These are phyloP conservation scores for Phoeniculus purpureus DNA, from an alignment of 2,797 vertebrate species.

Conservation along the genomic window DNA sequence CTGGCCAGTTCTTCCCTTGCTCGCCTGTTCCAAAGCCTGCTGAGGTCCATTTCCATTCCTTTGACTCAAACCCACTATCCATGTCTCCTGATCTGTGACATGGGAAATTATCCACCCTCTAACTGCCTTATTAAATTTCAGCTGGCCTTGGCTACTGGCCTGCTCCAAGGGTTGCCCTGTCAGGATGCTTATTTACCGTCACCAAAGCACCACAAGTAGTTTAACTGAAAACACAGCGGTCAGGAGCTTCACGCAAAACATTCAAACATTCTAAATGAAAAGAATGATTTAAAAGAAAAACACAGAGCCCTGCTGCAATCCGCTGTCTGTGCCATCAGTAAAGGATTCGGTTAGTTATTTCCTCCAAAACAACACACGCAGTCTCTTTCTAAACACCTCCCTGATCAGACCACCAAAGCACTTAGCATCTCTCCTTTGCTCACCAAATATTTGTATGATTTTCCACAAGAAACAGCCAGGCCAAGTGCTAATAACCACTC, in stretches of 20 bases:
- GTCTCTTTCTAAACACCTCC: constrained; percentile 66
- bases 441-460: constrained; percentile 80
- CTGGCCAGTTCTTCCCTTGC: neutral
- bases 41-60: neutral
- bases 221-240: neutral
- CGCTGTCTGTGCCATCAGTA: constrained; percentile 13
- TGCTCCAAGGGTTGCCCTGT: constrained; percentile 19
- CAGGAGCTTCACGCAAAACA: neutral
- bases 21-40: neutral
- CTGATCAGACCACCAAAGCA: constrained; percentile 78
- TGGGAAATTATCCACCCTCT: constrained; percentile 25
- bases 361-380: constrained; percentile 61
- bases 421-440: constrained; percentile 71
- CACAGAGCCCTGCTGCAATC: constrained; percentile 41
- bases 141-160: constrained; percentile 15
- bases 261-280: constrained; percentile 21
- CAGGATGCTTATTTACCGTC: constrained; percentile 46
- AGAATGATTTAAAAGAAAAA: constrained; percentile 51
- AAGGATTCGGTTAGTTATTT: constrained; percentile 23
- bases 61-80: neutral
- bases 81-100: neutral
- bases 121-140: neutral
- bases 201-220: constrained; percentile 29
- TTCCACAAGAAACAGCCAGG: constrained; percentile 77
- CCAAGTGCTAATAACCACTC: constrained; percentile 73